phyloP scores from a whole-genome alignment of 64 coral and sea anemone species.

The Dendronephthya gigantea region DNA sequence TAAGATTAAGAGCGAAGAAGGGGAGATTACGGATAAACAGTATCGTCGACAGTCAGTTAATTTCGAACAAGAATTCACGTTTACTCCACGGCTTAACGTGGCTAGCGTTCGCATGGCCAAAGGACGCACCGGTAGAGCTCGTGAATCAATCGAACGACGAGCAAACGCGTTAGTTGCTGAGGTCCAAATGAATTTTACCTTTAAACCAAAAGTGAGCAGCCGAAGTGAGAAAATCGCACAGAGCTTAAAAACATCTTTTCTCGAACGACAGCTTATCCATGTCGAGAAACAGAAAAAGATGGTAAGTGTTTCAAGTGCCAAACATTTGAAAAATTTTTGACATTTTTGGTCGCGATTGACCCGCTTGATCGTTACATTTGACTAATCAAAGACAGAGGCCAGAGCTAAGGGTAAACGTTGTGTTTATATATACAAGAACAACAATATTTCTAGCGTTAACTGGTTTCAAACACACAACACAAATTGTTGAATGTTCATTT shows the following conservation, averaged over 20 bases:
- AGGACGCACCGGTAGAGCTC: constrained; percentile 20
- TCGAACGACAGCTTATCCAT: constrained; percentile 87
- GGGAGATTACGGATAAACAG: not conserved
- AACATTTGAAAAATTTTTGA: not conserved
- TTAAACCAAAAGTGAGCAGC: constrained; percentile 86
- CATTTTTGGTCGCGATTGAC: too few relatives aligned
- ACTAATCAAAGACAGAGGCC: too few relatives aligned
- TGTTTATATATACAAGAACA: too few relatives aligned
- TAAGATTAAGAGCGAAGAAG: not conserved
- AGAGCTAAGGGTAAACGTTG: too few relatives aligned
- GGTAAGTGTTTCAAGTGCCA: constrained; percentile 28
- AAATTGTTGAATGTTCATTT: too few relatives aligned
- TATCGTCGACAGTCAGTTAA: not conserved
- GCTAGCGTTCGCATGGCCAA: not conserved
- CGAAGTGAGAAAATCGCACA: constrained; percentile 90
- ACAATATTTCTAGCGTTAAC: too few relatives aligned
- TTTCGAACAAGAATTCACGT: not conserved
- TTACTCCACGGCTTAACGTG: not conserved
- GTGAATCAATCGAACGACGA: constrained; percentile 8
- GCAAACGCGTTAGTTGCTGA: constrained; percentile 27
- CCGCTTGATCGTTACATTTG: too few relatives aligned
- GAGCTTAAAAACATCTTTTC: constrained; percentile 77
- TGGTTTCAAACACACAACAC: too few relatives aligned
- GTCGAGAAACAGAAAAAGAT: constrained; percentile 77
- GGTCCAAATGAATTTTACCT: constrained; percentile 63